These are phyloP conservation scores for Phoronis australis DNA, from an alignment of 2,888 invertebrate species.

Conservation along the genomic window DNA sequence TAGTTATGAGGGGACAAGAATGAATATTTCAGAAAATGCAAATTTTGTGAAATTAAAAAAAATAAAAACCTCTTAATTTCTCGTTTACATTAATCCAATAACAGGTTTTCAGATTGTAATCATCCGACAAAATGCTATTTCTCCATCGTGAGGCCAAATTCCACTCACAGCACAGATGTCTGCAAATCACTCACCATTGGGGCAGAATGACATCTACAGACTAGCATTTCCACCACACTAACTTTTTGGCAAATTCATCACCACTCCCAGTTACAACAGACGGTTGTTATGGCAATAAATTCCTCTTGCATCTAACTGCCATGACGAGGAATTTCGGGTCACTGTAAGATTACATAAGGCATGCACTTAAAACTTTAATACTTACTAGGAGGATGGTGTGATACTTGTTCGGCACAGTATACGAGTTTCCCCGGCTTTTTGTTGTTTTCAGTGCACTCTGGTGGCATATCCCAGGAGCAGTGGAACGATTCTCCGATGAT, in stretches of 20 bases:
- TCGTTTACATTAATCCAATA: too few species aligned
- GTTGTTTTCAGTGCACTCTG: background rate
- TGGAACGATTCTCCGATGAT: constrained; percentile 58
- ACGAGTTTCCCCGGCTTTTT: constrained; percentile 19
- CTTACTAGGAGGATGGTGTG: constrained; percentile 56
- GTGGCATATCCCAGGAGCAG: constrained; percentile 55
- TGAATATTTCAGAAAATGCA: too few species aligned
- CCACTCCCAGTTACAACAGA: background rate
- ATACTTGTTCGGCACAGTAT: constrained; percentile 56
- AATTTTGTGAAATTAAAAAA: too few species aligned
- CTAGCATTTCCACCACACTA: constrained; percentile 1
- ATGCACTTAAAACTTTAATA: background rate
- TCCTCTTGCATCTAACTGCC: background rate
- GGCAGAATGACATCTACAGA: too few species aligned
- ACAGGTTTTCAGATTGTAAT: too few species aligned
- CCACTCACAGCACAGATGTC: too few species aligned
- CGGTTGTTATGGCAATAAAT: background rate
- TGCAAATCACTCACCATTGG: too few species aligned
- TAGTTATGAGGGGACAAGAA: too few species aligned
- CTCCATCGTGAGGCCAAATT: too few species aligned
- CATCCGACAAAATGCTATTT: too few species aligned
- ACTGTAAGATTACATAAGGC: too few species aligned
- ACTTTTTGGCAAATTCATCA: background rate
- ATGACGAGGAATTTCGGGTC: background rate
- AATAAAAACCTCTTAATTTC: too few species aligned